Percentiles rank a stretch among this genome's conserved stretches.
phyloP scores from a whole-genome alignment of 2,113 vertebrate genomes.

The Protobothrops mucrosquamatus region DNA sequence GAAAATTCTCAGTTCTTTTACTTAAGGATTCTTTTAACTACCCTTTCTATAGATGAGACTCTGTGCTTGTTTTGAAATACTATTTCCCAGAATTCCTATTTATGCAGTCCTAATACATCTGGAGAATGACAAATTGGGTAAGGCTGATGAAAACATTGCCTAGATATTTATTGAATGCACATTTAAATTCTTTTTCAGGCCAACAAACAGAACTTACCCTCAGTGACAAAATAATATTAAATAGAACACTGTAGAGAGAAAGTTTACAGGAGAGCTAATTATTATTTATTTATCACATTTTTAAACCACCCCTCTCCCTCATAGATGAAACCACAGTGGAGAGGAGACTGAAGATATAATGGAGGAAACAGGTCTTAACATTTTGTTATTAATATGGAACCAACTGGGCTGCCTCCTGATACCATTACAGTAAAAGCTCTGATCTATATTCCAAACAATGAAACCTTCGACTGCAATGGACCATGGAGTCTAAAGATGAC shows the following conservation, averaged over 20 bases:
- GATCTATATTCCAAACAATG: neutral
- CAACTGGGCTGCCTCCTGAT: neutral
- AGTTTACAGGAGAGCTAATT: neutral
- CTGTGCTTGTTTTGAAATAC: neutral
- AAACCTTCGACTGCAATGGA: neutral
- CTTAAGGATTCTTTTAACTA: neutral
- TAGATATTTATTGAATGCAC: neutral
- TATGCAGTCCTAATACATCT: neutral
- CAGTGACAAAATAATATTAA: neutral
- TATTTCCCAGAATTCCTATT: neutral
- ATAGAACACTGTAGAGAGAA: neutral
- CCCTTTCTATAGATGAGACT: neutral
- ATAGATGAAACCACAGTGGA: neutral
- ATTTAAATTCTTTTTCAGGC: neutral
- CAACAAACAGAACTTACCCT: neutral
- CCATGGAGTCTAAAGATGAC: neutral
- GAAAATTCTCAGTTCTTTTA: neutral
- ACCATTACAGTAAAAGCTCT: neutral
- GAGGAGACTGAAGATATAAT: neutral
- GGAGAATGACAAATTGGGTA: neutral
- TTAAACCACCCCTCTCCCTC: neutral
- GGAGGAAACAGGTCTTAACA: neutral
- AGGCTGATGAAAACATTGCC: neutral
- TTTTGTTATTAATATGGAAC: neutral
- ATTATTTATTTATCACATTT: neutral